Evolutionary conservation across 2,797 vertebrate species (phyloP).

Genomic region (Mustela erminea): DNA sequence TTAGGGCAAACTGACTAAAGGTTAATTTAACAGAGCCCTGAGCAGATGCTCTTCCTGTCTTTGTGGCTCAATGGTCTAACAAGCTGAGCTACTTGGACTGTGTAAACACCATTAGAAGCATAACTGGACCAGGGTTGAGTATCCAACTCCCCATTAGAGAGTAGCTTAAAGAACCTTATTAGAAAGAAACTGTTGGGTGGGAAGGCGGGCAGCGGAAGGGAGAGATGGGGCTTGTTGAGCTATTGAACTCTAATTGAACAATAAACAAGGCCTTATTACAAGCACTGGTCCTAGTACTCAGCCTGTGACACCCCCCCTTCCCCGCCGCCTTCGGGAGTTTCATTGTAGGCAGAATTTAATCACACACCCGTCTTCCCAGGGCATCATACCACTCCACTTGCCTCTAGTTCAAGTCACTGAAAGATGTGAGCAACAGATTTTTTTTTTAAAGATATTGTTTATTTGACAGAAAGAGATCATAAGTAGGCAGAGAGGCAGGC

Average conservation of each 20-base stretch:
- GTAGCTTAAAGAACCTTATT: constrained; percentile 63
- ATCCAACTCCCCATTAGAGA: constrained; percentile 36
- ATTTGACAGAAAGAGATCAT: no score
- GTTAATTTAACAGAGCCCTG: constrained; percentile 72
- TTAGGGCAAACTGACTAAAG: constrained; percentile 63
- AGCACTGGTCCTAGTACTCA: neutral
- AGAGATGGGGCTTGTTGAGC: constrained; percentile 18
- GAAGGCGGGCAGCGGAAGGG: neutral
- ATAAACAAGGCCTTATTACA: constrained; percentile 68
- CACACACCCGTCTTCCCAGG: constrained; percentile 65
- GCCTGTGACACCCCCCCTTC: neutral
- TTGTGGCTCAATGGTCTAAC: constrained; percentile 27
- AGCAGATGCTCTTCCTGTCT: constrained; percentile 42
- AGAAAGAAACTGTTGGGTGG: constrained; percentile 13
- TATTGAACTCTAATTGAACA: constrained; percentile 73
- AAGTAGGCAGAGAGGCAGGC: no score
- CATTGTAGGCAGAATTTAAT: constrained; percentile 57
- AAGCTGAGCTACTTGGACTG: constrained; percentile 64
- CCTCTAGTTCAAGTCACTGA: constrained; percentile 47
- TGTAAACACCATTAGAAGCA: constrained; percentile 73
- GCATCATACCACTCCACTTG: neutral
- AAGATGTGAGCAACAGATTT: constrained; percentile 49
- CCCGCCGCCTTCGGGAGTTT: constrained; percentile 15
- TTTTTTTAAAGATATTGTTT: neutral
- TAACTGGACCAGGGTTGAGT: neutral